phyloP scores from a whole-genome alignment of 2,888 invertebrate genomes.

The Sinohyriopsis cumingii region DNA sequence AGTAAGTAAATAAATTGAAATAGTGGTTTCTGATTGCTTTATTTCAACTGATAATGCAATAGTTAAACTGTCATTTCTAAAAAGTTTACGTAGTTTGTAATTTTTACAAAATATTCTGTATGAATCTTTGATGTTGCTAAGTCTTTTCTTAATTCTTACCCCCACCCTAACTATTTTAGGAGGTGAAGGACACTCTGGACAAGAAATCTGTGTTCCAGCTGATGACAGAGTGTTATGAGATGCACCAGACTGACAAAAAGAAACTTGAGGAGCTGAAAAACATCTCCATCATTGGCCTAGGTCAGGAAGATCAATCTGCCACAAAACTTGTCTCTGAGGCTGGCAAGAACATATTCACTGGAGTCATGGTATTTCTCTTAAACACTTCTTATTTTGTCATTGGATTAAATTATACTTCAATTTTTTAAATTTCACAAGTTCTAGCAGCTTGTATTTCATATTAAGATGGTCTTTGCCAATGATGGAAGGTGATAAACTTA shows the following conservation, averaged over 20 bases:
- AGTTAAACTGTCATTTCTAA: not conserved
- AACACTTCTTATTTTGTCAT: too few relatives aligned
- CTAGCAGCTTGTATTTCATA: too few relatives aligned
- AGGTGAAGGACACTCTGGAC: slow-evolving; percentile 71
- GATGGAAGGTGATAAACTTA: too few relatives aligned
- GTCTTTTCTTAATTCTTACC: not conserved
- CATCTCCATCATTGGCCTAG: slow-evolving; percentile 43
- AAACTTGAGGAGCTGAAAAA: slow-evolving; percentile 61
- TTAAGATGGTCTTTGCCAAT: too few relatives aligned
- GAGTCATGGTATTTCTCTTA: slow-evolving; percentile 45
- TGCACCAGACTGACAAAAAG: slow-evolving; percentile 64
- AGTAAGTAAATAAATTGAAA: too few relatives aligned
- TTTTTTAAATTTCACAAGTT: too few relatives aligned
- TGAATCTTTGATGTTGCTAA: not conserved
- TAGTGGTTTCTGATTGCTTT: too few relatives aligned
- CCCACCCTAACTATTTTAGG: slow-evolving; percentile 41
- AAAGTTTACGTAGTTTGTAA: not conserved
- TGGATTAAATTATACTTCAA: too few relatives aligned
- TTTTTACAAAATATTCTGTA: not conserved
- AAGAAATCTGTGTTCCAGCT: slow-evolving; percentile 68
- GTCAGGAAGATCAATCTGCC: slow-evolving; percentile 37
- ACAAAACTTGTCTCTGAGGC: slow-evolving; percentile 49
- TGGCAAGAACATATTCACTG: slow-evolving; percentile 49
- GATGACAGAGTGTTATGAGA: slow-evolving; percentile 70
- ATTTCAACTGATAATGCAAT: too few relatives aligned